Evolutionary conservation across 2,113 vertebrate species (phyloP).

Genomic region (Megaceryle torquata): DNA sequence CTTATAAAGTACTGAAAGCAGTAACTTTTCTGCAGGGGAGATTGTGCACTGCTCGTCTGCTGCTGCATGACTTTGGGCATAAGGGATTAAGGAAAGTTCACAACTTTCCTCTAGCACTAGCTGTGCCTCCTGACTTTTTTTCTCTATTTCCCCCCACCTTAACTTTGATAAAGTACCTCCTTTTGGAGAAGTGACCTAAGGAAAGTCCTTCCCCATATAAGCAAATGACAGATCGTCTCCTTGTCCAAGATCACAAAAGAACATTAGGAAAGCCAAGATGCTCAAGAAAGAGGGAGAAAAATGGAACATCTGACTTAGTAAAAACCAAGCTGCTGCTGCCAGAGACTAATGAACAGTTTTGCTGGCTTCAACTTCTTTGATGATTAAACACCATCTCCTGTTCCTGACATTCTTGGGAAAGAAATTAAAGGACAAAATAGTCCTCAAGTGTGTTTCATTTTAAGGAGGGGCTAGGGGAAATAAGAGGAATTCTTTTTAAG

Average conservation of each 20-base stretch:
- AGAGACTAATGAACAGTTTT: conserved; percentile 66
- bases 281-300: conserved; percentile 54
- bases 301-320: conserved; percentile 60
- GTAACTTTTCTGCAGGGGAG: neutral
- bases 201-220: neutral
- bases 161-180: conserved; percentile 22
- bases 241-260: conserved; percentile 57
- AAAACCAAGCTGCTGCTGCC: conserved; percentile 61
- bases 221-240: conserved; percentile 43
- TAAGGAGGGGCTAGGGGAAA: conserved; percentile 1
- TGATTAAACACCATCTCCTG: conserved; percentile 62
- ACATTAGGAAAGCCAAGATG: conserved; percentile 59
- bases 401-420: conserved; percentile 45
- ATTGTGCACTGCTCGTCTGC: neutral
- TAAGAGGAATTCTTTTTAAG: conserved; percentile 14
- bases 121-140: neutral
- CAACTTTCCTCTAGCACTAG: neutral
- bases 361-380: conserved; percentile 65
- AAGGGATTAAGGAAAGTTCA: neutral
- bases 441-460: conserved; percentile 19
- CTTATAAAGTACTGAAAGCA: neutral
- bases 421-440: conserved; percentile 59
- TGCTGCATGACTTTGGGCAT: neutral
- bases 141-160: neutral
- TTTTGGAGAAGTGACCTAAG: conserved; percentile 33